phyloP scores from a whole-genome alignment of 2,888 invertebrate genomes.

The Drosophila kambysellisi region DNA sequence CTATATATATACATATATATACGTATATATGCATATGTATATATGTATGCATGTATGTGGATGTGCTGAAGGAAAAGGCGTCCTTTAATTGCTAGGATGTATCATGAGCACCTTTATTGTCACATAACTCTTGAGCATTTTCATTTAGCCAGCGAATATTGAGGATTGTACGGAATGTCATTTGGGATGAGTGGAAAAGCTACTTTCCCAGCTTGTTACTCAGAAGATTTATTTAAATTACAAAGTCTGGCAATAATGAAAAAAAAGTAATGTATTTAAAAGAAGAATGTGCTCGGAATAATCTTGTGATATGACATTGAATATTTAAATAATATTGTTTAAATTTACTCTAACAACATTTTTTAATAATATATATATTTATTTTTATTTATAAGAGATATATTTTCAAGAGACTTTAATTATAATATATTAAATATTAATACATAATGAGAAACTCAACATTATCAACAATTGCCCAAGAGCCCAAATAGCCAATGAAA shows the following conservation, averaged over 20 bases:
- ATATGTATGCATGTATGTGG: neutral
- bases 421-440: neutral
- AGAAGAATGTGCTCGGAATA: neutral
- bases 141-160: slow-evolving; percentile 34
- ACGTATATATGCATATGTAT: neutral
- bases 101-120: slow-evolving; percentile 56
- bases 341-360: neutral
- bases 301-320: neutral
- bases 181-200: neutral
- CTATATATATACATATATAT: neutral
- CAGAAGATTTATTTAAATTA: neutral
- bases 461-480: neutral
- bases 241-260: neutral
- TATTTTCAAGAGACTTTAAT: neutral
- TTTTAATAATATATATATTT: neutral
- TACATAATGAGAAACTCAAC: neutral
- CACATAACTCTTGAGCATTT: slow-evolving; percentile 50
- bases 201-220: neutral
- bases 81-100: slow-evolving; percentile 49
- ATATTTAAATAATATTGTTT: neutral
- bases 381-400: neutral
- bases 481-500: neutral
- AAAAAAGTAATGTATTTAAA: neutral
- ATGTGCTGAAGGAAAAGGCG: slow-evolving; percentile 14
- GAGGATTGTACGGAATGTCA: slow-evolving; percentile 10